Evolutionary conservation across 2,113 vertebrate species (phyloP).

Genomic region (Malaclemys terrapin): DNA sequence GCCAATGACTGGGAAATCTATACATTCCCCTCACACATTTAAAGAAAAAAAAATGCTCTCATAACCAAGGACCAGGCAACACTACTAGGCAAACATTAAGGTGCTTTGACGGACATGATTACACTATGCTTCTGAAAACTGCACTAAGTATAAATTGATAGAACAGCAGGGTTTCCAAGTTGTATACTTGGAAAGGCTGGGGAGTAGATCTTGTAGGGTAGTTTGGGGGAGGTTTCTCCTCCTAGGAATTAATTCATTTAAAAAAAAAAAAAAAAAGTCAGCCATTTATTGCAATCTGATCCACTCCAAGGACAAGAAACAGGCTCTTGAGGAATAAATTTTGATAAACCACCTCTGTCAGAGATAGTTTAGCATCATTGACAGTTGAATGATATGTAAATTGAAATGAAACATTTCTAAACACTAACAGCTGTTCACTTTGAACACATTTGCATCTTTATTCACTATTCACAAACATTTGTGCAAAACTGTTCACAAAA

Average conservation of each 20-base stretch:
- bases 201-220: background rate
- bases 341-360: background rate
- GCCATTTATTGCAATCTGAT: background rate
- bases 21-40: background rate
- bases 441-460: background rate
- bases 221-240: background rate
- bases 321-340: background rate
- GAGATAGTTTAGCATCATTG: background rate
- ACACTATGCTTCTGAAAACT: background rate
- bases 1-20: background rate
- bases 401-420: too few relatives aligned
- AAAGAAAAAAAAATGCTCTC: background rate
- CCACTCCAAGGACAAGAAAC: background rate
- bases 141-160: background rate
- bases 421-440: background rate
- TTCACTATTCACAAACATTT: fast-evolving
- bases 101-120: background rate
- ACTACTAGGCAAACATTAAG: fast-evolving
- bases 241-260: background rate
- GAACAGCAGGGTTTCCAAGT: background rate
- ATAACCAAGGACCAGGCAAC: background rate
- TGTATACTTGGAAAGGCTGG: background rate
- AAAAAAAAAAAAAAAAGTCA: background rate
- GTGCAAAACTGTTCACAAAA: background rate
- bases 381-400: background rate